These are phyloP conservation scores for Otolemur garnettii DNA, from an alignment of 2,113 vertebrate genomes.

Conservation along the genomic window DNA sequence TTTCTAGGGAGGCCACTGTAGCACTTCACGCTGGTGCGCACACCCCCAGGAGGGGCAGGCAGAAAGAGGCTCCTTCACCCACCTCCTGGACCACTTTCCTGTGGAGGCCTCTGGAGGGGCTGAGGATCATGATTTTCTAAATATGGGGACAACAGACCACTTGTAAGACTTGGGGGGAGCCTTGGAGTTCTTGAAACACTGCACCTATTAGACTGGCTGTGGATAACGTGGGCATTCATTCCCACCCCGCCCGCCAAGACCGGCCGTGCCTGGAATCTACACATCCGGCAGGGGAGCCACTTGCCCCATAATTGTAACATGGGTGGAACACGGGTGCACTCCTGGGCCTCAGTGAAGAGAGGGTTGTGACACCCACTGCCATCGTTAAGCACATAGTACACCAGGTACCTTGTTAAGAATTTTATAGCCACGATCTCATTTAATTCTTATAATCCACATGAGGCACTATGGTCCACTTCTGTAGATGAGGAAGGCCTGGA, in stretches of 20 bases:
- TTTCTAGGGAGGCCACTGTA: slow-evolving; percentile 44
- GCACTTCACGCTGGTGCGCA: not conserved
- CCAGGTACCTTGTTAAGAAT: not conserved
- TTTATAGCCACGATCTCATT: not conserved
- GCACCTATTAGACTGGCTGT: not conserved
- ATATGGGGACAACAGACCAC: slow-evolving; percentile 33
- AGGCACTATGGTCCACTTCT: not conserved
- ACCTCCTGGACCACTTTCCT: not conserved
- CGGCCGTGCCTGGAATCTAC: not conserved
- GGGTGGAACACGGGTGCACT: fast-evolving
- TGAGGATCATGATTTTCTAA: slow-evolving; percentile 1
- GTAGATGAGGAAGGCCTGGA: not conserved
- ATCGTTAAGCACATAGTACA: not conserved
- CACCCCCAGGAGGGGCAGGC: not conserved
- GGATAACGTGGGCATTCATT: slow-evolving; percentile 40
- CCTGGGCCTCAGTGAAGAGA: not conserved
- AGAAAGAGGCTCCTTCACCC: slow-evolving; percentile 51
- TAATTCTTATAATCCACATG: not conserved
- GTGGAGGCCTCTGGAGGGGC: slow-evolving; percentile 25
- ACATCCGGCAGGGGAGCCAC: not conserved
- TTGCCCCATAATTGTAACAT: not conserved
- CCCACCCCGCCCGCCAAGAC: not conserved
- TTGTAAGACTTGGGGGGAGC: not conserved
- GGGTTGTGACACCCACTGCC: not conserved
- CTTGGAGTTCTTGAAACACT: slow-evolving; percentile 56